phyloP scores from a whole-genome alignment of 2,113 vertebrate genomes.

The Vidua chalybeata region DNA sequence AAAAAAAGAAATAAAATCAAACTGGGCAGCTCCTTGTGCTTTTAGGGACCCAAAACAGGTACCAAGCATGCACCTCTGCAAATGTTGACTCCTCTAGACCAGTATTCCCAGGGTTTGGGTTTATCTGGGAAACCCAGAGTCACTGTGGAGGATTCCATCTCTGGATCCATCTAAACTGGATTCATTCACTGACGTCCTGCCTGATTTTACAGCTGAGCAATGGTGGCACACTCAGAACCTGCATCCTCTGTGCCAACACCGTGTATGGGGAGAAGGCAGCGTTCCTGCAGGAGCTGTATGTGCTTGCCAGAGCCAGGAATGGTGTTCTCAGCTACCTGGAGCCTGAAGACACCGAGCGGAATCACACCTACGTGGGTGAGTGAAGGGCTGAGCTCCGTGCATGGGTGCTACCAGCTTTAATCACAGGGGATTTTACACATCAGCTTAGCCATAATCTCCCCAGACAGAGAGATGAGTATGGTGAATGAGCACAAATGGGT shows the following conservation, averaged over 20 bases:
- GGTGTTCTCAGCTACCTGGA: background rate
- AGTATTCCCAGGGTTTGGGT: background rate
- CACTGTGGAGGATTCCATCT: background rate
- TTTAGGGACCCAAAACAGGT: background rate
- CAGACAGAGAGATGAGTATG: background rate
- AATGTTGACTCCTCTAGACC: background rate
- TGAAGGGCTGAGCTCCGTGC: background rate
- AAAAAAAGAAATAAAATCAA: background rate
- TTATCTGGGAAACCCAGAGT: background rate
- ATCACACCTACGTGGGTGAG: constrained; percentile 29
- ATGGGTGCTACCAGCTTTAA: background rate
- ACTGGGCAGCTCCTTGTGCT: background rate
- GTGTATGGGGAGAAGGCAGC: constrained; percentile 2
- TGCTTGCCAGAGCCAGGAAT: background rate
- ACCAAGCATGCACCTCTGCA: background rate
- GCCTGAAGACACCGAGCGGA: background rate
- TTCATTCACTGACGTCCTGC: background rate
- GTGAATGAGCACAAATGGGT: background rate
- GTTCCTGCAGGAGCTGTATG: background rate
- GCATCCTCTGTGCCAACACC: background rate
- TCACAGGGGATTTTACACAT: background rate
- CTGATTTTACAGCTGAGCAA: constrained; percentile 6
- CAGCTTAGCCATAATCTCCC: background rate
- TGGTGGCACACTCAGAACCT: background rate
- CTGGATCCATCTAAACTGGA: background rate